Percentiles rank a stretch among this genome's conserved stretches.
These are phyloP conservation scores for Enhydra lutris DNA, from an alignment of 2,113 vertebrate genomes.

Conservation along the genomic window DNA sequence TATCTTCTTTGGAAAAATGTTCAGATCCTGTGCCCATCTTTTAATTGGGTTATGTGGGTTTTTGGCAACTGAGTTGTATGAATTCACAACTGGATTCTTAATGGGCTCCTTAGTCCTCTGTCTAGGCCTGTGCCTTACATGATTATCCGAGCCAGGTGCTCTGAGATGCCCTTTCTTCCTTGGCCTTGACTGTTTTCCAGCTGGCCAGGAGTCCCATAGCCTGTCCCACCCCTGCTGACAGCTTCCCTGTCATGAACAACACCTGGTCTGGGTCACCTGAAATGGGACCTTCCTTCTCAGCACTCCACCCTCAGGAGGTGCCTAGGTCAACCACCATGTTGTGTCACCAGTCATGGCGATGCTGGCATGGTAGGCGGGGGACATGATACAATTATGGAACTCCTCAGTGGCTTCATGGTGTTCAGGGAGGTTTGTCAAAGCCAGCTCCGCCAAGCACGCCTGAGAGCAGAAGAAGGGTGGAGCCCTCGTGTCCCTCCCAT, in stretches of 20 bases:
- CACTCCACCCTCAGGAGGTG: too few relatives aligned
- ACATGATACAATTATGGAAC: neutral
- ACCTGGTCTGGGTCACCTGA: neutral
- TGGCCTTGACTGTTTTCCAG: neutral
- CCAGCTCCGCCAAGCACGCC: neutral
- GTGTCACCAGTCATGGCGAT: too few relatives aligned
- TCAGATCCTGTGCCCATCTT: neutral
- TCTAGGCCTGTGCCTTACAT: neutral
- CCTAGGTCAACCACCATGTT: neutral
- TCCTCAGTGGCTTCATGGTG: neutral
- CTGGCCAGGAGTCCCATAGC: neutral
- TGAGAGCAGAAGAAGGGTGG: neutral
- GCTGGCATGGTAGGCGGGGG: too few relatives aligned
- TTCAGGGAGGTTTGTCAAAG: neutral
- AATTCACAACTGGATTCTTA: neutral
- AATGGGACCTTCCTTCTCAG: neutral
- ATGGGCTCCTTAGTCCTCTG: neutral
- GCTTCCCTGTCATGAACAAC: neutral
- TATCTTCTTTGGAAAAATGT: neutral
- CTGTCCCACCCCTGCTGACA: neutral
- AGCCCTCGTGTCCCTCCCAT: neutral
- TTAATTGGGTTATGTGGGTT: neutral
- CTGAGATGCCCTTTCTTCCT: neutral
- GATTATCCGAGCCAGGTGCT: neutral
- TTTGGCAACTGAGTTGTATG: neutral